Evolutionary conservation across 2,113 vertebrate genomes (phyloP), one percentile per base, ranked within the genome.

Genomic region (Apaloderma vittatum): DNA sequence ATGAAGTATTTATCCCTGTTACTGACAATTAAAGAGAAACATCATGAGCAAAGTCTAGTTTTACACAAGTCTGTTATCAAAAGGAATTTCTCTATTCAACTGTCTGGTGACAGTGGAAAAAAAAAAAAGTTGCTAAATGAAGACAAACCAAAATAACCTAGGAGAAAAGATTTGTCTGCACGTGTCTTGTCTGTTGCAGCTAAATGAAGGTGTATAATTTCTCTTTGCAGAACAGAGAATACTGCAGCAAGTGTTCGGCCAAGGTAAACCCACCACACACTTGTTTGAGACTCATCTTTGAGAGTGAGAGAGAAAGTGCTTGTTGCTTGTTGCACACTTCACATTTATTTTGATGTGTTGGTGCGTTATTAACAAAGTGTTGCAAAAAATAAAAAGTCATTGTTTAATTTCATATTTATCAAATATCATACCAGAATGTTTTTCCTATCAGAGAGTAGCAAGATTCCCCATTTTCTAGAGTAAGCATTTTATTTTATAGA

Each of bases 261-360:
- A 68, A 34, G 45, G 22, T 68, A 15, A 67, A 24, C 21, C 43
- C 65, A 23, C 43, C 21, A 46, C 30, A 34, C 2, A 3, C 8
- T 40, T 18, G 5, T 55, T 74, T 37, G 8, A 43, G 36, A 74
- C 5, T 26, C 18, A 24, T 19, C 16, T 30, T 54, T n/a, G 46
- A 65, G 22, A 37, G 5, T 6, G 45, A 13, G n/a, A 66, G 4
- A 84, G 12, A 6, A 16, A 63, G 11, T 0, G 0, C 8, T 52
- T 21, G 40, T 54, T 12, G 14, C 29, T 63, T 72, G 40, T 11
- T 30, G 4, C 9, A 30, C 5, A 30, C 1, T 62, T 65, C 23
- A 45, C 7, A 48, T 40, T 80, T 43, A 20, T 63, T 71, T 30
- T 40, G 4, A 11, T 26, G 7, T 37, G 3, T 49, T 18, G 13